Percentiles rank a stretch among this genome's conserved stretches.
These are phyloP conservation scores for Hesperia comma DNA, from an alignment of 2,888 invertebrate species.

Conservation along the genomic window DNA sequence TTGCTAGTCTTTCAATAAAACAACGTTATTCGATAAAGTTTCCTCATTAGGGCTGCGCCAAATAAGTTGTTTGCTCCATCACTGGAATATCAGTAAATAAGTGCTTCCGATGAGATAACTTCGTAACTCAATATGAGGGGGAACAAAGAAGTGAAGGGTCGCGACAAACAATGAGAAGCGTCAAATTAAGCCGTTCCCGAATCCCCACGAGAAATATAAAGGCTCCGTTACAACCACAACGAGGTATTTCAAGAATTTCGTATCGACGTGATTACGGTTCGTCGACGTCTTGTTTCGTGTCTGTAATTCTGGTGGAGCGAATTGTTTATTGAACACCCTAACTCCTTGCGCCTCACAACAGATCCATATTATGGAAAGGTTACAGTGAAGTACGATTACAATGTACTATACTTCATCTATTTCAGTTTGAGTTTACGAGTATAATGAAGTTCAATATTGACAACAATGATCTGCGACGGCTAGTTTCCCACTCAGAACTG, in stretches of 20 bases:
- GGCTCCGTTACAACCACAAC: conserved; percentile 46
- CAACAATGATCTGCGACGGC: too few relatives aligned
- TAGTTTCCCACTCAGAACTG: too few relatives aligned
- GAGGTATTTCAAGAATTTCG: conserved; percentile 41
- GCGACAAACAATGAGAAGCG: conserved; percentile 16
- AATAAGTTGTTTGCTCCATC: conserved; percentile 1
- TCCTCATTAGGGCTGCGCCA: conserved; percentile 5
- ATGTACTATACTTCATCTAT: too few relatives aligned
- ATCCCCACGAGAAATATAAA: conserved; percentile 13
- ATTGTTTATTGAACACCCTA: conserved; percentile 53
- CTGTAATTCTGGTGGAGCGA: conserved; percentile 44
- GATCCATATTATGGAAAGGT: background rate
- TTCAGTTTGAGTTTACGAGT: too few relatives aligned
- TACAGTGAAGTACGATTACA: background rate
- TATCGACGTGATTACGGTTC: conserved; percentile 58
- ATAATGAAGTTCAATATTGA: too few relatives aligned
- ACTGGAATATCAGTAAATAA: conserved; percentile 25
- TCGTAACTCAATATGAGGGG: conserved; percentile 16
- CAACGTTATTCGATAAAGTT: conserved; percentile 8
- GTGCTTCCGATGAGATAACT: conserved; percentile 29
- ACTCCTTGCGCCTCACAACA: conserved; percentile 37
- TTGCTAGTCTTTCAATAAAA: background rate
- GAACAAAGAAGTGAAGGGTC: conserved; percentile 24
- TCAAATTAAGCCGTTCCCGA: conserved; percentile 20
- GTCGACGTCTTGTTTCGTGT: conserved; percentile 47